These are phyloP conservation scores for Drosophila tristis DNA, from an alignment of 1,140 invertebrate genomes.

Conservation along the genomic window DNA sequence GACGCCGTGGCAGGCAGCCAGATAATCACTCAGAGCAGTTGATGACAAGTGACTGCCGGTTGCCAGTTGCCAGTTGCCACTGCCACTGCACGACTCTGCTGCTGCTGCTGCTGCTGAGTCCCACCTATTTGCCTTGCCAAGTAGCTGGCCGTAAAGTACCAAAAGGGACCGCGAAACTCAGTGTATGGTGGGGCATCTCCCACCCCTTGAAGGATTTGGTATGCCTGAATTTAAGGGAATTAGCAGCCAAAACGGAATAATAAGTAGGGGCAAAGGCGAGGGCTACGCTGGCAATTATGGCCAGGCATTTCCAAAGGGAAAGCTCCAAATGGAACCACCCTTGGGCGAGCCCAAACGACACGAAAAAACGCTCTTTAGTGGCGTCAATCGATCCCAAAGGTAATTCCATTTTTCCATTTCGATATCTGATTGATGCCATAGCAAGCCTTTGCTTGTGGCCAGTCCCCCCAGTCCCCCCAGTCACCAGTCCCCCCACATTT, in stretches of 20 bases:
- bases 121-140: slow-evolving; percentile 39
- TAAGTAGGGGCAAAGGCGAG: neutral
- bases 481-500: too few species aligned
- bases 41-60: slow-evolving; percentile 65
- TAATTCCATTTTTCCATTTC: too few species aligned
- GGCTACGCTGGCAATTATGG: too few species aligned
- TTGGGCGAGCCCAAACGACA: too few species aligned
- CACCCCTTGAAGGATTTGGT: neutral
- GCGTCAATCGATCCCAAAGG: too few species aligned
- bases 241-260: neutral
- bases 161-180: slow-evolving; percentile 25
- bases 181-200: neutral
- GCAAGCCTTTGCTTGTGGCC: too few species aligned
- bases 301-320: too few species aligned
- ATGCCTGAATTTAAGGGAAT: neutral
- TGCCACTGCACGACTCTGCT: neutral
- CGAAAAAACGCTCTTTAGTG: too few species aligned
- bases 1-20: slow-evolving; percentile 47
- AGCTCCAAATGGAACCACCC: too few species aligned
- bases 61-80: slow-evolving; percentile 3
- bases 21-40: slow-evolving; percentile 72
- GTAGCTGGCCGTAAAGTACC: slow-evolving; percentile 42
- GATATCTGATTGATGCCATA: too few species aligned
- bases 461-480: too few species aligned
- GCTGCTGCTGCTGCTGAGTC: neutral